These are phyloP conservation scores for Sterrhoptilus dennistouni DNA, from an alignment of 2,113 vertebrate genomes.

Conservation along the genomic window DNA sequence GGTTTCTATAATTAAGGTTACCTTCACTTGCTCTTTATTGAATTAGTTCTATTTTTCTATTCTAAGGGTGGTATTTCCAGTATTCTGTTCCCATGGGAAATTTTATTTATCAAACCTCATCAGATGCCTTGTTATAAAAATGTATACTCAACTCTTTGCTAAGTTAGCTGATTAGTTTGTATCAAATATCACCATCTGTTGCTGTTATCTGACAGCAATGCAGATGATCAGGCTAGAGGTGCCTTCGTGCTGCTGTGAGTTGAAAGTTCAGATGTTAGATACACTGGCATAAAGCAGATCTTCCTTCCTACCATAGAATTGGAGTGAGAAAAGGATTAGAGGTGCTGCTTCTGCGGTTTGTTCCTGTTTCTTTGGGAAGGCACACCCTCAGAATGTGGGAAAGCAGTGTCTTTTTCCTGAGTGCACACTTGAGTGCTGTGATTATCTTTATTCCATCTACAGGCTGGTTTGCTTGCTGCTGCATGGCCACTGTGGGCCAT, in stretches of 20 bases:
- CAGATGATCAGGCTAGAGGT: constrained; percentile 12
- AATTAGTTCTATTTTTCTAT: not conserved
- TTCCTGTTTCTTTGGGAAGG: constrained; percentile 55
- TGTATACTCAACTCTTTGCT: not conserved
- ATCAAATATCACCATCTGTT: constrained; percentile 52
- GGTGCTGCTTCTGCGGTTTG: constrained; percentile 62
- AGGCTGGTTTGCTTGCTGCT: constrained; percentile 28
- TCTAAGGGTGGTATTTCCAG: not conserved
- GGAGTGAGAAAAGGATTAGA: constrained; percentile 62
- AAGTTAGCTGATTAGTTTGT: not conserved
- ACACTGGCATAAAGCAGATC: not conserved
- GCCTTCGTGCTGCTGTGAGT: not conserved
- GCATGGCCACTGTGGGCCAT: rapidly evolving
- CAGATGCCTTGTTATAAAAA: not conserved
- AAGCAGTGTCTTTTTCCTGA: constrained; percentile 33
- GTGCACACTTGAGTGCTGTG: not conserved
- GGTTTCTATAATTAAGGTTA: not conserved
- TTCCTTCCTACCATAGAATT: constrained; percentile 76
- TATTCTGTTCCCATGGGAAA: not conserved
- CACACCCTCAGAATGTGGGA: constrained; percentile 66
- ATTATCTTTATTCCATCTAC: constrained; percentile 1
- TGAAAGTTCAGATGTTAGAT: constrained; percentile 64
- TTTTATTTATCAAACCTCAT: constrained; percentile 10
- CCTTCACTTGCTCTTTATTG: not conserved
- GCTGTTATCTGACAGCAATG: constrained; percentile 4